Conservation (phyloP, 2,888 invertebrate species). For the Meta bourneti region DNA sequence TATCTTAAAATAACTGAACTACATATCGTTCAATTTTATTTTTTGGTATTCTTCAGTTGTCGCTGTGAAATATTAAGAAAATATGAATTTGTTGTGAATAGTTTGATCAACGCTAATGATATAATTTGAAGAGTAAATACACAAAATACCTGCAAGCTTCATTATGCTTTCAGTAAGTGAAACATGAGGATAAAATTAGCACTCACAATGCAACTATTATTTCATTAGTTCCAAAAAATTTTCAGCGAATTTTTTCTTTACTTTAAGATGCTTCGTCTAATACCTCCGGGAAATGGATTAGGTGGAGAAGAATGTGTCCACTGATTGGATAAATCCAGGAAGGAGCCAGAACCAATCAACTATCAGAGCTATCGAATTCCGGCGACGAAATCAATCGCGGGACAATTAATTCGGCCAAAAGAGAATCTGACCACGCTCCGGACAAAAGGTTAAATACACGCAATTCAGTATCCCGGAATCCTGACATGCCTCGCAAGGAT, state of each 20-base stretch:
- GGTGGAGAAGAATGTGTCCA: neutral
- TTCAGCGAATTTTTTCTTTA: neutral
- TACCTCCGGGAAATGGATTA: neutral
- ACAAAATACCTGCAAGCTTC: no score
- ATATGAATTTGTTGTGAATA: no score
- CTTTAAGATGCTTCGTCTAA: neutral
- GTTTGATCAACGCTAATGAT: no score
- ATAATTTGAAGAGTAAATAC: no score
- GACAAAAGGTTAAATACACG: conserved; percentile 70
- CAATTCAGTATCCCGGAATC: conserved; percentile 31
- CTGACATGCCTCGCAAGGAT: conserved; percentile 32
- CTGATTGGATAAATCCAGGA: conserved; percentile 42
- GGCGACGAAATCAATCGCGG: conserved; percentile 42
- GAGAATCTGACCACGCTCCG: conserved; percentile 41
- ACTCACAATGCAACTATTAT: no score
- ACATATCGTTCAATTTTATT: no score
- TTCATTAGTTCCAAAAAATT: neutral
- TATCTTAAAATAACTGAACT: no score
- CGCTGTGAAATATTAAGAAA: no score
- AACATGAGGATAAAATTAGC: no score
- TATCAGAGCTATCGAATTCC: conserved; percentile 40
- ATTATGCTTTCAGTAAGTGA: no score
- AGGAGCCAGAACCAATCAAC: conserved; percentile 24
- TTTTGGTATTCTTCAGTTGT: no score
- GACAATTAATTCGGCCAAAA: conserved; percentile 64